Conservation (phyloP, 2,888 invertebrate genomes). For the Leucophora obtusa region DNA sequence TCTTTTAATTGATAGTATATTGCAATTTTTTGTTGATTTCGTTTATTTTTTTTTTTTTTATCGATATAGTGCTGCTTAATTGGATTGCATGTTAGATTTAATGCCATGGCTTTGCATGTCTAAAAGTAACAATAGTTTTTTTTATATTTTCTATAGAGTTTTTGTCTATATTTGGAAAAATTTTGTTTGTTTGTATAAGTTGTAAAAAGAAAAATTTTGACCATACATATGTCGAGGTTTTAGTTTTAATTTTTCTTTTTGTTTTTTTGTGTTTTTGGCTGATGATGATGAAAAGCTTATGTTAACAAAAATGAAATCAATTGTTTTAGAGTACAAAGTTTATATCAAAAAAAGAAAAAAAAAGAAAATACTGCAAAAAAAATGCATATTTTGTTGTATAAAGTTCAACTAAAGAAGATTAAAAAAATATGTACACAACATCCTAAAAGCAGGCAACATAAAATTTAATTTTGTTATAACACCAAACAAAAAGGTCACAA, state of each 20-base stretch:
- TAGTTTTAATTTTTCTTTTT: conserved; percentile 21
- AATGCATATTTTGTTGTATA: conserved; percentile 35
- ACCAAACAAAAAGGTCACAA: not conserved
- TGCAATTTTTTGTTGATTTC: conserved; percentile 36
- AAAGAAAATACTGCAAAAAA: not conserved
- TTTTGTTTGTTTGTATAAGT: conserved; percentile 57
- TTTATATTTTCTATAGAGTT: conserved; percentile 34
- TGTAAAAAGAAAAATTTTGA: not conserved
- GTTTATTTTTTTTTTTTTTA: conserved; percentile 15
- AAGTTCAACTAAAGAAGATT: conserved; percentile 37
- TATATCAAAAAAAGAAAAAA: conserved; percentile 19
- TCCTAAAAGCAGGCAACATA: conserved; percentile 28
- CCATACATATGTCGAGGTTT: conserved; percentile 58
- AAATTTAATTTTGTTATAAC: conserved; percentile 29
- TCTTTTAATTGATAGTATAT: conserved; percentile 61
- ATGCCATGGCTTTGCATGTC: conserved; percentile 60
- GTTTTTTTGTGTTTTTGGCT: conserved; percentile 6
- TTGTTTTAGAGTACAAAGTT: conserved; percentile 58
- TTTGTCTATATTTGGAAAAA: conserved; percentile 32
- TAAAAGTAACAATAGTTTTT: conserved; percentile 49
- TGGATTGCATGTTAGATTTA: conserved; percentile 64
- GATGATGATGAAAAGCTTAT: conserved; percentile 61
- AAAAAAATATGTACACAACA: conserved; percentile 17
- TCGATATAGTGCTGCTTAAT: conserved; percentile 55
- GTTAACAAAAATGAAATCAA: conserved; percentile 64